Base-by-base conservation (phyloP, 1,140 invertebrate species). In the Drosophila repletoides region DNA sequence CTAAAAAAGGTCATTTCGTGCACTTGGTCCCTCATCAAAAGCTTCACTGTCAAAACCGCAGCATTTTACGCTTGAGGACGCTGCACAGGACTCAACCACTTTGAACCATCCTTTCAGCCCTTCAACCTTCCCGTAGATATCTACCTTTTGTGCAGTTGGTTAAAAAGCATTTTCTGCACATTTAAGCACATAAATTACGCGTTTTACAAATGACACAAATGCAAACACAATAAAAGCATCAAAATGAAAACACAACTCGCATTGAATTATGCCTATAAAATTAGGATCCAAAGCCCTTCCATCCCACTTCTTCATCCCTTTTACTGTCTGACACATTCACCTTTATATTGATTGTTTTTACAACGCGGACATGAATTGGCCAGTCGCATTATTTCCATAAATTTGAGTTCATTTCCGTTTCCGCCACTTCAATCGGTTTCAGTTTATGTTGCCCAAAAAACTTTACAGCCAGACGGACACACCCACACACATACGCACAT, bases 161-260 rank as follows among this genome's bases (percentile, higher is more conserved):
- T 72, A 72, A 83, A 80, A 76, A 69, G 52, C 70, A 83, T 83
- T 84, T 84, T 84, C 79, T 83, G 77, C 77, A 74, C 77, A 84
- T 83, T 83, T 83, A 66, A 71, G 74, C 77, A 84, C 74, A 84
- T 83, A 84, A 84, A 83, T 83, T 84, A 83, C 74, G 38, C 69
- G 63, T 55, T 77, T 69, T 53, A 45, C 26, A 28, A 40, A 55
- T 60, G 58, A 9, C 58, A 33, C 46, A 33, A 68, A 73, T 53
- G 51, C 69, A 83, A 76, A 80, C 49, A 79, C 55, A 81, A 80
- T 81, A 72, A 83, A 84, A 74, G 28, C 74, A 83, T 74, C 64
- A 83, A 73, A 70, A 72, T 60, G 53, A 59, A 73, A 77, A 61
- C 46, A 60, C 55, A 36, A 40, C 5, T 63, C 48, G 26, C 51